Base-by-base conservation (phyloP, 2,113 vertebrate genomes). In the Papio anubis region DNA sequence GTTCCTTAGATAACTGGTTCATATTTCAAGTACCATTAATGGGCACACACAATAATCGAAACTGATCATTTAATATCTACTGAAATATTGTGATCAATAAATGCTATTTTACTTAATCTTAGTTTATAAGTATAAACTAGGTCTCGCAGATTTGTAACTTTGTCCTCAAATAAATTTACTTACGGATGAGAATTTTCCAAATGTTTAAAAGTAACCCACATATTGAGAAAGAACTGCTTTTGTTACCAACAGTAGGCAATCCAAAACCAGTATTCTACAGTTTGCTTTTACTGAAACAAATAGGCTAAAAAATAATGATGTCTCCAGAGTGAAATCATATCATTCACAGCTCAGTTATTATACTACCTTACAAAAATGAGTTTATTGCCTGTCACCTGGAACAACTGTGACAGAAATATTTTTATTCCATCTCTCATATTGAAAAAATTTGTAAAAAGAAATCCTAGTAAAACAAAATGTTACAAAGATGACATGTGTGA, bases 261-360 rank as follows among this genome's bases (percentile, higher is more conserved):
- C 93, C 55, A 57, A 90, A 94, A 70, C 40, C 14, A 78, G 17
- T 78, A 40, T 50, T 81, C 78, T 75, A 32, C 32, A 32, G 25
- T 89, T 94, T 50, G 61, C 25, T 93, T 88, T 79, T 85, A 92
- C 80, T 57, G 87, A 93, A 94, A 95, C 87, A 96, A 96, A 91
- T 64, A 85, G 35, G 32, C 81, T 79, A 88, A 95, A 84, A 96
- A 73, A 84, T 66, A 85, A 84, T 78, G 23, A 80, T 27, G 21
- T 81, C 57, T 96, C 75, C 25, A 48, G 73, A 97, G 61, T 85
- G 64, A 97, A 95, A 79, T 91, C 52, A 27, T 64, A 66, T 43
- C 73, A 82, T 91, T 96, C 61, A 93, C 43, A 91, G 88, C 35
- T 97, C 95, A 88, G 55, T 84, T 90, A 85, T 90, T 70, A 75